These are phyloP conservation scores for Triops longicaudatus DNA, from an alignment of 1,140 invertebrate species.

Conservation along the genomic window DNA sequence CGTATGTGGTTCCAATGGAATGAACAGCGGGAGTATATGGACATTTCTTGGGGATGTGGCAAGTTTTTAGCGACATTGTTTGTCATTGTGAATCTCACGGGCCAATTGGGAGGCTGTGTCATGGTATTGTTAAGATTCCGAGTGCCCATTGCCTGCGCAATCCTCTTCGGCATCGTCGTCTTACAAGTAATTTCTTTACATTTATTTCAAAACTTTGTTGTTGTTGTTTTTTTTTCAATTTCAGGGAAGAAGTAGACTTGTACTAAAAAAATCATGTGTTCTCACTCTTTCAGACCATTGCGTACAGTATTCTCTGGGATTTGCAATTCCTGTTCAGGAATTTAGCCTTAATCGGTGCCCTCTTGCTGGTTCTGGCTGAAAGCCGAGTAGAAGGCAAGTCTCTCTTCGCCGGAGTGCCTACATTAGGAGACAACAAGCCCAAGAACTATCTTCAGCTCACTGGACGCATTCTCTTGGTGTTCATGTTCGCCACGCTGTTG, in stretches of 20 bases:
- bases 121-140: conserved; percentile 89
- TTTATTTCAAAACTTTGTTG: neutral
- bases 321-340: conserved; percentile 92
- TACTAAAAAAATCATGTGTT: neutral
- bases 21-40: conserved; percentile 96
- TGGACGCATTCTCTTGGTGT: conserved; percentile 88
- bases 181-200: conserved; percentile 59
- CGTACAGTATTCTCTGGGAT: conserved; percentile 98
- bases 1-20: conserved; percentile 99
- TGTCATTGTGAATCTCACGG: conserved; percentile 85
- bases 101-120: conserved; percentile 87
- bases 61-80: conserved; percentile 85
- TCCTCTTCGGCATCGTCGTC: conserved; percentile 92
- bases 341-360: conserved; percentile 88
- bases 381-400: conserved; percentile 82
- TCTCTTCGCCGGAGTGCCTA: conserved; percentile 96
- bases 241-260: neutral
- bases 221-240: neutral
- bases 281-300: conserved; percentile 66
- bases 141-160: conserved; percentile 87
- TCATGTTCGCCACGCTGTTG: conserved; percentile 97
- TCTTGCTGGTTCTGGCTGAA: conserved; percentile 90
- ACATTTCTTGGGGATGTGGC: conserved; percentile 95
- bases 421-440: conserved; percentile 91
- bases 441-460: conserved; percentile 95